Evolutionary conservation across 2,113 vertebrate species (phyloP).

Genomic region (Puffinus mauretanicus): DNA sequence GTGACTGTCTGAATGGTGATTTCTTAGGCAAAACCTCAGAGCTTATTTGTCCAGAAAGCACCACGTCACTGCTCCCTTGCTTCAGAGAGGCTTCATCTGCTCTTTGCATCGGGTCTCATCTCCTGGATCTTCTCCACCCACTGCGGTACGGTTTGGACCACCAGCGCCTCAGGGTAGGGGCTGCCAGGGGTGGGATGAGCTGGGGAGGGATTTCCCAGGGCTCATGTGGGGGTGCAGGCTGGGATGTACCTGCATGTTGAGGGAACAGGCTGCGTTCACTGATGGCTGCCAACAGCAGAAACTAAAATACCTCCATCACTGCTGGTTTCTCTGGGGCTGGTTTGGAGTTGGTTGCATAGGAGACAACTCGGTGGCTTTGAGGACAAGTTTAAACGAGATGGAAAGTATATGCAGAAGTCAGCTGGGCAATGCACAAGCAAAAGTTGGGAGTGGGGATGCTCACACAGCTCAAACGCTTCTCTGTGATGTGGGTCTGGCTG

Average conservation of each 20-base stretch:
- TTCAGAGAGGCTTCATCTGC: background rate
- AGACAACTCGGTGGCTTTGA: no score
- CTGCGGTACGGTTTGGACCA: accelerated
- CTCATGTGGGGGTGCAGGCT: background rate
- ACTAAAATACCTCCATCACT: background rate
- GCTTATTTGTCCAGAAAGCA: background rate
- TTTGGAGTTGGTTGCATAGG: background rate
- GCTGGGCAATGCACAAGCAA: background rate
- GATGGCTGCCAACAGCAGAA: background rate
- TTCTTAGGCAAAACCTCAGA: background rate
- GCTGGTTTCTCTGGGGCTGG: no score
- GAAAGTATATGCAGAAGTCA: background rate
- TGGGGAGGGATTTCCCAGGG: background rate
- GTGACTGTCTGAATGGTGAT: background rate
- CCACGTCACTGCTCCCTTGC: accelerated
- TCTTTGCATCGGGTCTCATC: accelerated
- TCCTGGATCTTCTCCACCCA: background rate
- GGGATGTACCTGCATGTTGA: no score
- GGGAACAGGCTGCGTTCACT: background rate
- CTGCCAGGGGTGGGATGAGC: background rate
- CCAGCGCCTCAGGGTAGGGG: background rate
- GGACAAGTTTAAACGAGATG: background rate
- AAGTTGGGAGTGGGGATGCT: background rate
- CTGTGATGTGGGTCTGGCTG: background rate
- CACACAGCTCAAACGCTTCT: background rate